These are phyloP conservation scores for Brachionus manjavacas DNA, from an alignment of 1,140 invertebrate genomes.

Conservation along the genomic window DNA sequence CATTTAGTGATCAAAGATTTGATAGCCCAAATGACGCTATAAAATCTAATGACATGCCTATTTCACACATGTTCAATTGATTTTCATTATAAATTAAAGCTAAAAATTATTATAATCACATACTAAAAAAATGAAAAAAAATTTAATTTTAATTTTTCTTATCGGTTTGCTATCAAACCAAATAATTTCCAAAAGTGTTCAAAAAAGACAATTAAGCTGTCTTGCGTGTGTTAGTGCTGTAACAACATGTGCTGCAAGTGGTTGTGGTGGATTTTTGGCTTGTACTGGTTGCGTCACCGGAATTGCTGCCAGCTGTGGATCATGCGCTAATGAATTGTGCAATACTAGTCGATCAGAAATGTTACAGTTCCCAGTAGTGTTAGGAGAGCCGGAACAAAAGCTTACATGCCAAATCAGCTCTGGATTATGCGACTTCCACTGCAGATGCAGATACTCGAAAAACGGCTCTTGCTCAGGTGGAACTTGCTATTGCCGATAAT, in stretches of 20 bases:
- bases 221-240: slow-evolving; percentile 13
- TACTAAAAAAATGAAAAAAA: neutral
- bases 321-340: slow-evolving; percentile 30
- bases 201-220: slow-evolving; percentile 30
- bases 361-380: neutral
- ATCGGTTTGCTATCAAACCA: neutral
- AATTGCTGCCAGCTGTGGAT: slow-evolving; percentile 14
- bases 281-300: slow-evolving; percentile 21
- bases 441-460: slow-evolving; percentile 25
- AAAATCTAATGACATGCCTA: neutral
- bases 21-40: neutral
- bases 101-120: neutral
- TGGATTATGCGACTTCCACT: slow-evolving; percentile 18
- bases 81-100: neutral
- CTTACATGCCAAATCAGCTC: neutral
- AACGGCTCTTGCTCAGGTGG: slow-evolving; percentile 22
- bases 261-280: slow-evolving; percentile 13
- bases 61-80: neutral
- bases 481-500: slow-evolving; percentile 24
- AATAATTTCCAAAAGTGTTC: neutral
- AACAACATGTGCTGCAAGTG: neutral
- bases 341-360: neutral
- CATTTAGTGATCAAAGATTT: neutral
- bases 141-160: neutral
- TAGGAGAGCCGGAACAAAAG: slow-evolving; percentile 6